A percentile compares a stretch with the other conserved stretches of the same genome.
Evolutionary conservation across 2,888 invertebrate species (phyloP).

Genomic region (Globia sparganii): DNA sequence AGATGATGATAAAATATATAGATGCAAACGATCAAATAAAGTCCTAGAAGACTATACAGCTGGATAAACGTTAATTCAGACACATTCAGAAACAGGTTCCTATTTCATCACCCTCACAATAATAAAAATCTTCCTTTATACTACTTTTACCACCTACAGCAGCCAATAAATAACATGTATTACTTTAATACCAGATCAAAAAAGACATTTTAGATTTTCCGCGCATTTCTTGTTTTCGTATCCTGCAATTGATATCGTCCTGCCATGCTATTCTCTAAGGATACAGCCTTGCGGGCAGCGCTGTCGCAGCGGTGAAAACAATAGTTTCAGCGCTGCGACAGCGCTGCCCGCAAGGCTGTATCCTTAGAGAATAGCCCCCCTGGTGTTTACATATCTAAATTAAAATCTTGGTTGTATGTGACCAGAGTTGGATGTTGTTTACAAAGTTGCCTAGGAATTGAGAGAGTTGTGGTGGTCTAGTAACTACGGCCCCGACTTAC

Average conservation of each 20-base stretch:
- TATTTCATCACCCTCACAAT: slow-evolving; percentile 12
- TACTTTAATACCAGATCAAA: slow-evolving; percentile 11
- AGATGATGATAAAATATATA: too few species aligned
- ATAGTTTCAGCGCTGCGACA: too few species aligned
- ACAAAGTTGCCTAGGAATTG: slow-evolving; percentile 27
- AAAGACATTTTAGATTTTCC: slow-evolving; percentile 19
- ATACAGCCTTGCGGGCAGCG: too few species aligned
- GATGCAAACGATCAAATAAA: background rate
- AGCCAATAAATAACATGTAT: background rate
- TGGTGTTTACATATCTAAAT: slow-evolving; percentile 58
- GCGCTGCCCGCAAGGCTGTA: too few species aligned
- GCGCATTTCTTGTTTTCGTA: slow-evolving; percentile 30
- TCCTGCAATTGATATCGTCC: slow-evolving; percentile 37
- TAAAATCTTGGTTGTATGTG: slow-evolving; percentile 54
- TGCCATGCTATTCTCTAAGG: too few species aligned
- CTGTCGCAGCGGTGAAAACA: too few species aligned
- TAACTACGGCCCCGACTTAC: background rate
- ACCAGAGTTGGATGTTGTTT: slow-evolving; percentile 35
- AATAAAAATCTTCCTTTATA: slow-evolving; percentile 1
- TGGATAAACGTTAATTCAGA: background rate
- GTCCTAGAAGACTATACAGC: background rate
- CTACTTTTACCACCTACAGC: background rate
- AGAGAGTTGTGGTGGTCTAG: background rate
- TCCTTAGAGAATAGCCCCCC: too few species aligned
- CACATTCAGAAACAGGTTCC: background rate